Evolutionary conservation across 2,888 invertebrate species (phyloP), one percentile per base, ranked within the genome.

Genomic region (Reticulitermes lucifugus): DNA sequence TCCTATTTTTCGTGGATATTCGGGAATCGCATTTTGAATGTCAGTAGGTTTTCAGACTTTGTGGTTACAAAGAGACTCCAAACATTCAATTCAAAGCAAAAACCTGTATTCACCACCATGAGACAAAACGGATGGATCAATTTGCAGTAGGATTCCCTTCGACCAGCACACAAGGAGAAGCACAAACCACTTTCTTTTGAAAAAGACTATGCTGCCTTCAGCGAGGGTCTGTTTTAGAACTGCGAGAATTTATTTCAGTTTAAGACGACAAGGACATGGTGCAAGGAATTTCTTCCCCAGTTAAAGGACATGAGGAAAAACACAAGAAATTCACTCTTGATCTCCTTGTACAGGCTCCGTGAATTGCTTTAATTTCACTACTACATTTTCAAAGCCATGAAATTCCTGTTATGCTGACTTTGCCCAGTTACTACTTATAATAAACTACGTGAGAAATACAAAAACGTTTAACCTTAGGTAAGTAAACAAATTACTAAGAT

Each of bases 301-400:
- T 77, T 77, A 77, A 77, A 77, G 46, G 77, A 77, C 77, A 21
- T 75, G 77, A n/a, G 77, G 77, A n/a, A 77, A 77, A 77, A 77
- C 77, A 77, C 77, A 77, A 77, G 51, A 77, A 46, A n/a, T 77
- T 77, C n/a, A 46, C 51, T n/a, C 77, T 22, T 77, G 77, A 77
- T 77, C 46, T 77, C 29, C 77, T 77, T 73, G 35, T 41, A 41
- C 73, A 73, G 25, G 12, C 73, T n/a, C 18, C 41, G 77, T 22
- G 77, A 77, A 77, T 77, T 77, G n/a, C 77, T 77, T 51, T n/a
- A 77, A 77, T 77, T 77, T 77, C 77, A 46, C 77, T 77, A 46
- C 77, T 35, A 46, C 46, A 46, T 77, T 77, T 77, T n/a, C 77
- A 51, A 77, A 77, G 51, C 46, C 6, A 41, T 75, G 75, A 43